These are phyloP conservation scores for Xyliphius kryptos DNA, from an alignment of 2,113 vertebrate species.

Conservation along the genomic window DNA sequence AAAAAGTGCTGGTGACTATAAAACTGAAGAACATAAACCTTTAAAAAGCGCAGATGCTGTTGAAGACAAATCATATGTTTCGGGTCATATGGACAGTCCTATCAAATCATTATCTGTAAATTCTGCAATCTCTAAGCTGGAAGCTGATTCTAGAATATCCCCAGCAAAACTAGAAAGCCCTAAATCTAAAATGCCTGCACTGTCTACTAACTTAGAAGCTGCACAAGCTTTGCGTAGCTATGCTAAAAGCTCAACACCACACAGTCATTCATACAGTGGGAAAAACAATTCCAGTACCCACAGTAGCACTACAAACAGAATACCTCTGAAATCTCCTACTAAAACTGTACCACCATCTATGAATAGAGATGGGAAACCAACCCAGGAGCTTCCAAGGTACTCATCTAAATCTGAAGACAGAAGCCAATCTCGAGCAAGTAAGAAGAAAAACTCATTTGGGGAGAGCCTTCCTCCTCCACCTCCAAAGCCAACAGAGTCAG, in stretches of 20 bases:
- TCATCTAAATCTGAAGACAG: slow-evolving; percentile 65
- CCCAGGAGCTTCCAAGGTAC: slow-evolving; percentile 54
- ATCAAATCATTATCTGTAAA: slow-evolving; percentile 61
- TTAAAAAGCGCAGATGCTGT: slow-evolving; percentile 56
- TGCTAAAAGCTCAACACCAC: slow-evolving; percentile 66
- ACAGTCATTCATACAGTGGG: slow-evolving; percentile 60
- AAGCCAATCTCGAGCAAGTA: slow-evolving; percentile 60
- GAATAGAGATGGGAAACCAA: slow-evolving; percentile 53
- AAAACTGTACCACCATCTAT: slow-evolving; percentile 55
- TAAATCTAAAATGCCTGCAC: slow-evolving; percentile 67
- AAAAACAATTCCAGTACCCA: slow-evolving; percentile 66
- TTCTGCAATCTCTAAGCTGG: slow-evolving; percentile 62
- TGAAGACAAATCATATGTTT: slow-evolving; percentile 54
- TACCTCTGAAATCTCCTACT: slow-evolving; percentile 80
- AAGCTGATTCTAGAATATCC: slow-evolving; percentile 58
- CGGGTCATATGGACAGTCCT: slow-evolving; percentile 44
- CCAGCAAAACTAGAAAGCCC: slow-evolving; percentile 69
- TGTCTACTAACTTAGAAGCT: slow-evolving; percentile 61
- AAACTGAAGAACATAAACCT: slow-evolving; percentile 56
- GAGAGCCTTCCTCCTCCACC: slow-evolving; percentile 64
- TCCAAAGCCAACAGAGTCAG: slow-evolving; percentile 47
- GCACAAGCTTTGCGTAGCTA: slow-evolving; percentile 67
- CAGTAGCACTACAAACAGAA: slow-evolving; percentile 75
- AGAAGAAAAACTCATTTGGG: slow-evolving; percentile 64
- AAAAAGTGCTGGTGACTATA: slow-evolving; percentile 53